Conservation (phyloP, 2,113 vertebrate species). For the Burhinus oedicnemus region DNA sequence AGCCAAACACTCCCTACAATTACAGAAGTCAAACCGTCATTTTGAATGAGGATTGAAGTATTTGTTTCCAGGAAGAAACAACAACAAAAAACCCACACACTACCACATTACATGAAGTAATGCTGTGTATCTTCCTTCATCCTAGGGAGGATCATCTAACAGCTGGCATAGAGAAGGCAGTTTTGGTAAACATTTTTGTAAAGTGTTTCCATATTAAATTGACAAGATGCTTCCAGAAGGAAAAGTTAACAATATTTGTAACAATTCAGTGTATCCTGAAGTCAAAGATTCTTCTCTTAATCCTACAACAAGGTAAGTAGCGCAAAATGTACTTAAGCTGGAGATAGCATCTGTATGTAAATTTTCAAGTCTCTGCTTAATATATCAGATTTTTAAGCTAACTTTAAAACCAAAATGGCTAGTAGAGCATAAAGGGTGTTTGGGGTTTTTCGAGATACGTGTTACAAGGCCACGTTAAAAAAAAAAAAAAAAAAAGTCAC, state of each 20-base stretch:
- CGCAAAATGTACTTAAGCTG: background rate
- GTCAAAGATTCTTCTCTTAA: background rate
- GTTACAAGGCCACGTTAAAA: background rate
- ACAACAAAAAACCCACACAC: background rate
- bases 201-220: background rate
- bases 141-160: background rate
- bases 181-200: background rate
- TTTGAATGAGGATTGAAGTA: background rate
- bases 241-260: background rate
- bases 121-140: background rate
- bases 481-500: background rate
- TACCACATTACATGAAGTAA: background rate
- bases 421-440: background rate
- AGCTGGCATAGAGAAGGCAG: background rate
- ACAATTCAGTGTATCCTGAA: background rate
- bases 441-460: background rate
- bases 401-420: background rate
- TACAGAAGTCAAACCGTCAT: background rate
- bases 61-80: background rate
- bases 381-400: background rate
- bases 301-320: background rate
- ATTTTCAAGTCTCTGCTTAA: background rate
- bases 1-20: conserved; percentile 35
- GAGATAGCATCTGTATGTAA: background rate
- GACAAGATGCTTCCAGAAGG: background rate